These are phyloP conservation scores for Colossoma macropomum DNA, from an alignment of 2,113 vertebrate species.

Conservation along the genomic window DNA sequence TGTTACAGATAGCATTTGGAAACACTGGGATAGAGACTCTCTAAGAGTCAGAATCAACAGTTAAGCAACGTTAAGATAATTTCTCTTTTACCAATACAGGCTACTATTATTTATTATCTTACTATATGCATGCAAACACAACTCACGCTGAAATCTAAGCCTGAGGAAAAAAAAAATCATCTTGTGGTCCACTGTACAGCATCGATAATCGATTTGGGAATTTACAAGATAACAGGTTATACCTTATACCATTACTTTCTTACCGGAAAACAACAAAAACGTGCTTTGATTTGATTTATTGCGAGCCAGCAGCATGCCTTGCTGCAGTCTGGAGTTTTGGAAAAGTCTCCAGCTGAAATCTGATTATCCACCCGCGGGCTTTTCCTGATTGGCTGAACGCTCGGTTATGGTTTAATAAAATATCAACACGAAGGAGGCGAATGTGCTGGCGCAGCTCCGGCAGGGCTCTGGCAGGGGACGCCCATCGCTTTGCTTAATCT, in stretches of 20 bases:
- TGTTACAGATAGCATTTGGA: not conserved
- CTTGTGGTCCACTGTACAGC: not conserved
- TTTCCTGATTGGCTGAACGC: constrained; percentile 45
- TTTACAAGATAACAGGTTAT: constrained; percentile 13
- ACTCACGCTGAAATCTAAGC: not conserved
- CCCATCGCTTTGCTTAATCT: constrained; percentile 66
- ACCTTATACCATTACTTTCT: constrained; percentile 19
- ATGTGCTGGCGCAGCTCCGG: constrained; percentile 17
- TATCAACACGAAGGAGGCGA: constrained; percentile 48
- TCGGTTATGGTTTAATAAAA: constrained; percentile 50
- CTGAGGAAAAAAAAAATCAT: not conserved
- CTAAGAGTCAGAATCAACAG: not conserved
- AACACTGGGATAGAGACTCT: not conserved
- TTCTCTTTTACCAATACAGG: not conserved
- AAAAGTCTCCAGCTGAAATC: constrained; percentile 50
- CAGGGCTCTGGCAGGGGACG: constrained; percentile 52
- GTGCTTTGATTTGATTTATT: constrained; percentile 38
- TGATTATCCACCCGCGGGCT: constrained; percentile 42
- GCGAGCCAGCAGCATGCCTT: constrained; percentile 17
- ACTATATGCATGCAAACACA: not conserved
- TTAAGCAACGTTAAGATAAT: not conserved
- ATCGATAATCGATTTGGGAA: not conserved
- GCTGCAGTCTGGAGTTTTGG: constrained; percentile 38
- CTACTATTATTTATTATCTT: not conserved
- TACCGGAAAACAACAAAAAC: constrained; percentile 1